Evolutionary conservation across 2,113 vertebrate species (phyloP).

Genomic region (Centrocercus urophasianus): DNA sequence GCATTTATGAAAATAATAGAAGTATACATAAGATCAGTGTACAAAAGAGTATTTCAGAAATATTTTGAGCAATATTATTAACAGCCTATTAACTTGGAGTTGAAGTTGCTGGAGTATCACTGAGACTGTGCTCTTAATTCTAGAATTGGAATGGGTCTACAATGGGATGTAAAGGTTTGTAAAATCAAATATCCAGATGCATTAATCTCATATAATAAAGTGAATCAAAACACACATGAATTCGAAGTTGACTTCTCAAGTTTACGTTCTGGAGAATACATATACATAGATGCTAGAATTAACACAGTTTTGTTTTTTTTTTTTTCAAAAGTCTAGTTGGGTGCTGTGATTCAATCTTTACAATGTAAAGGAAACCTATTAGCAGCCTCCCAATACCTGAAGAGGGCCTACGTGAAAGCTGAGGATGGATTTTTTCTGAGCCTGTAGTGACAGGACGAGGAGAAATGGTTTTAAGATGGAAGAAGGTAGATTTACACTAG

Average conservation of each 20-base stretch:
- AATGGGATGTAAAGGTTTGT: background rate
- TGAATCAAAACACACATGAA: background rate
- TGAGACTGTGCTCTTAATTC: background rate
- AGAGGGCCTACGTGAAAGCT: too few species aligned
- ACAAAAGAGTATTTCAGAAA: background rate
- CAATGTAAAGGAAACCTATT: too few species aligned
- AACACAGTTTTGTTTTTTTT: background rate
- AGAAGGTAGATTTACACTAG: too few species aligned
- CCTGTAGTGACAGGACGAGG: too few species aligned
- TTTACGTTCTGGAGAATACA: background rate
- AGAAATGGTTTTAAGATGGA: too few species aligned
- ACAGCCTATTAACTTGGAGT: background rate
- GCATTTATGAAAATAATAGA: background rate
- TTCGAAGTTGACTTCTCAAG: background rate
- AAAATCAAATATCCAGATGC: background rate
- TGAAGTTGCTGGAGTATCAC: background rate
- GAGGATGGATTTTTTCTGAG: too few species aligned
- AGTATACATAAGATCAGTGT: background rate
- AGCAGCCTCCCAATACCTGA: too few species aligned
- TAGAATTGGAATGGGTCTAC: background rate
- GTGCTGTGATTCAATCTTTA: background rate
- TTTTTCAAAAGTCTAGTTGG: background rate
- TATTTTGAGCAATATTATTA: background rate
- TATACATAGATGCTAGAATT: background rate
- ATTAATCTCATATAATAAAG: background rate